Conservation (phyloP, 1,140 invertebrate genomes). For the Cherax quadricarinatus region DNA sequence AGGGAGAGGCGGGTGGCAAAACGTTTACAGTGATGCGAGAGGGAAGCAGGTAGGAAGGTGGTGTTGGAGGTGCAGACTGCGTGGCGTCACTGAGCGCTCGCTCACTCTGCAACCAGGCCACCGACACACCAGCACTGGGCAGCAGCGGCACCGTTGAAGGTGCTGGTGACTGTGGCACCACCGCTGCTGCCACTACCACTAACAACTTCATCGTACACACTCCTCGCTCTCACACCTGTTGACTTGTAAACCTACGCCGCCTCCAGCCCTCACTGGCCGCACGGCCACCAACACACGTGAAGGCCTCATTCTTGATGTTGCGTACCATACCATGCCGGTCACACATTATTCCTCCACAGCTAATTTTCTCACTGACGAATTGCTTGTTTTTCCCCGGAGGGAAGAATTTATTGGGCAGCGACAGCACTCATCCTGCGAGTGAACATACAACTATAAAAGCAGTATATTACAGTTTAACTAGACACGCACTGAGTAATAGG, state of each 20-base stretch:
- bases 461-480: too few species aligned
- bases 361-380: too few species aligned
- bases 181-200: slow-evolving; percentile 20
- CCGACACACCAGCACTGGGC: slow-evolving; percentile 10
- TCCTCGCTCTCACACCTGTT: slow-evolving; percentile 47
- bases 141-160: slow-evolving; percentile 13
- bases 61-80: slow-evolving; percentile 56
- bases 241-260: slow-evolving; percentile 38
- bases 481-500: too few species aligned
- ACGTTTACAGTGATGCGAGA: slow-evolving; percentile 46
- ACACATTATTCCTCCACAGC: too few species aligned
- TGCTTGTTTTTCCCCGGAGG: too few species aligned
- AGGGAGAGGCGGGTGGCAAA: slow-evolving; percentile 44
- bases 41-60: slow-evolving; percentile 35
- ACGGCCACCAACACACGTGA: neutral
- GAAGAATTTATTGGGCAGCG: too few species aligned
- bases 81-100: slow-evolving; percentile 40
- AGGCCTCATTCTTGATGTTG: neutral
- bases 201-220: slow-evolving; percentile 7
- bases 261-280: neutral
- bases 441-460: too few species aligned
- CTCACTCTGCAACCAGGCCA: slow-evolving; percentile 20
- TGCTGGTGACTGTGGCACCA: slow-evolving; percentile 20
- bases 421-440: too few species aligned
- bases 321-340: neutral